Conservation (phyloP, 2,797 vertebrate genomes). For the Carapus acus region DNA sequence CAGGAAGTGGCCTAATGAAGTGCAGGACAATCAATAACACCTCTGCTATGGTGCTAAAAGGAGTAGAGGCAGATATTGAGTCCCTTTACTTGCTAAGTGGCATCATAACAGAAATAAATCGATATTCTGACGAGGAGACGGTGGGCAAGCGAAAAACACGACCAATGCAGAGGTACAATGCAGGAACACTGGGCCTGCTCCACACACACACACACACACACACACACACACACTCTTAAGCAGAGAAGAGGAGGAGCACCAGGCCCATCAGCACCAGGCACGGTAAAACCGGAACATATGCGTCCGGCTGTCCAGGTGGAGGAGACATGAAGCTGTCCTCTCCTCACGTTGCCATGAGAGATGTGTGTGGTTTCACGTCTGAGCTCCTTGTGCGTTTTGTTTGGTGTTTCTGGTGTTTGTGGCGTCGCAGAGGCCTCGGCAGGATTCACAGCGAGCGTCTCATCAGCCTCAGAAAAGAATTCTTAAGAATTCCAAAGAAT, state of each 20-base stretch:
- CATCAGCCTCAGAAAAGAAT: no score
- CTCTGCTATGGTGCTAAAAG: slow-evolving; percentile 1
- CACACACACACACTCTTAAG: slow-evolving; percentile 55
- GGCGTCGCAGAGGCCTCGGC: no score
- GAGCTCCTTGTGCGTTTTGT: no score
- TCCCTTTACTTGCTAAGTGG: slow-evolving; percentile 1
- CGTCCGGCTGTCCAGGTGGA: slow-evolving; percentile 46
- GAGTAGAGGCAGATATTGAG: slow-evolving; percentile 5
- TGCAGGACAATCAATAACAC: slow-evolving; percentile 3
- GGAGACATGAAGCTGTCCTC: slow-evolving; percentile 45
- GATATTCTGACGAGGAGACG: background rate
- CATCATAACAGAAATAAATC: background rate
- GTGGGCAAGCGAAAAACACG: background rate
- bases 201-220: slow-evolving; percentile 37
- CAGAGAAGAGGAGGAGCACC: slow-evolving; percentile 42
- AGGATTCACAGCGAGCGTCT: no score
- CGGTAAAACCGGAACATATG: no score
- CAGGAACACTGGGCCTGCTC: slow-evolving; percentile 36
- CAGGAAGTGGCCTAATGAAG: slow-evolving; percentile 17
- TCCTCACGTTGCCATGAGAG: no score
- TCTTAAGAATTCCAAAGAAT: no score
- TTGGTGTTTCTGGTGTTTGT: no score
- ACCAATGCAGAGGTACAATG: no score
- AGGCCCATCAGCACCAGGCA: no score
- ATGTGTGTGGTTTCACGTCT: no score